A percentile compares a stretch with the other conserved stretches of the same genome.
phyloP scores from a whole-genome alignment of 2,797 vertebrate genomes.

The Tapirus indicus region DNA sequence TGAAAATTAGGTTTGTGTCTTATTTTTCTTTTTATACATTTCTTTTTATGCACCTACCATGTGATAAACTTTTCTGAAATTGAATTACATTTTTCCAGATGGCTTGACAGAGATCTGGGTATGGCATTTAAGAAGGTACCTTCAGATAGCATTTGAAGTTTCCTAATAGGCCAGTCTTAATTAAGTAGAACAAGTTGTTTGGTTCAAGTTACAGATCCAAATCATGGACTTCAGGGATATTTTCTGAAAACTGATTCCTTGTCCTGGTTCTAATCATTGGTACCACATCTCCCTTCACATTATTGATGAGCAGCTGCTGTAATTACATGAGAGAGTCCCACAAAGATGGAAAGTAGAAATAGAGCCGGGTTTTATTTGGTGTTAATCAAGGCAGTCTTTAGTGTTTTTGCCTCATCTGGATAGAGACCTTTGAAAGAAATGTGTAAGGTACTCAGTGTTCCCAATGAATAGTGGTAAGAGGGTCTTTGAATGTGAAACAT shows the following conservation, averaged over 20 bases:
- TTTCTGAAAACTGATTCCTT: conserved; percentile 1
- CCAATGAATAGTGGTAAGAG: neutral
- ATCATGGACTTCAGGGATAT: neutral
- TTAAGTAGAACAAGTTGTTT: neutral
- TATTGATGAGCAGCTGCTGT: neutral
- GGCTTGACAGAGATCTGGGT: neutral
- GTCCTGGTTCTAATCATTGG: neutral
- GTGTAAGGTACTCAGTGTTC: neutral
- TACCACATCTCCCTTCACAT: neutral
- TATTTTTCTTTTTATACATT: neutral
- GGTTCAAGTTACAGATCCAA: neutral
- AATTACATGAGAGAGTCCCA: neutral
- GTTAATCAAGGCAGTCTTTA: conserved; percentile 11
- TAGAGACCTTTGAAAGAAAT: conserved; percentile 33
- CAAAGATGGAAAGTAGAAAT: neutral
- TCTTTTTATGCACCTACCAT: neutral
- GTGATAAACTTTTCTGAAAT: conserved; percentile 18
- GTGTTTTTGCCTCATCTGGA: neutral
- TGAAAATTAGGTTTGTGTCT: neutral
- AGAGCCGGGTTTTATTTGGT: neutral
- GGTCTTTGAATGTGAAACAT: conserved; percentile 16
- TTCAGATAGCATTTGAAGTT: conserved; percentile 32
- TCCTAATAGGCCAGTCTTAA: neutral
- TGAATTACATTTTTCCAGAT: neutral
- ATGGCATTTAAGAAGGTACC: neutral